Conservation (phyloP, 2,797 vertebrate species). For the Liparis tanakae region DNA sequence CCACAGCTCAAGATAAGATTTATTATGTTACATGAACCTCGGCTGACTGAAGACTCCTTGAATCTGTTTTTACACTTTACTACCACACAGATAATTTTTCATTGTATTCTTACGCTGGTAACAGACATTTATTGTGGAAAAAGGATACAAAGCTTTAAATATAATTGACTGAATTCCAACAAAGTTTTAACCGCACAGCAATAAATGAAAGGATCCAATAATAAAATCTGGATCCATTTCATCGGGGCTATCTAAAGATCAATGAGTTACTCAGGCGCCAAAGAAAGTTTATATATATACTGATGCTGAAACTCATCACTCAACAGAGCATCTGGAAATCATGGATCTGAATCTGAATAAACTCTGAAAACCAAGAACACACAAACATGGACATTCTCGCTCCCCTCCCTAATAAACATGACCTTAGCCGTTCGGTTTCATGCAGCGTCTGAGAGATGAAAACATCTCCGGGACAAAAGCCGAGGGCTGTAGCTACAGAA, state of each 20-base stretch:
- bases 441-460: not conserved
- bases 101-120: not conserved
- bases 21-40: not conserved
- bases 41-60: not conserved
- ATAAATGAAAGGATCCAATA: not conserved
- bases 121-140: not conserved
- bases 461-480: not conserved
- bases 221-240: not conserved
- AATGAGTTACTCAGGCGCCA: not conserved
- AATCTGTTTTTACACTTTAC: not conserved
- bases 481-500: not conserved
- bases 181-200: no score
- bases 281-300: no score
- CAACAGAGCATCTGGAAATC: slow-evolving; percentile 51
- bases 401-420: not conserved
- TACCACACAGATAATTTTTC: not conserved
- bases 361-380: slow-evolving; percentile 13
- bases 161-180: not conserved
- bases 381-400: slow-evolving; percentile 1
- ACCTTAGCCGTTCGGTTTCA: not conserved
- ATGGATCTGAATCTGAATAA: slow-evolving; percentile 19
- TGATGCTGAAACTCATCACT: slow-evolving; percentile 4
- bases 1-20: not conserved
- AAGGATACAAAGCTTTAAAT: not conserved
- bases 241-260: not conserved